These are phyloP conservation scores for Mus musculus DNA, from an alignment of 2,113 vertebrate species.

Conservation along the genomic window DNA sequence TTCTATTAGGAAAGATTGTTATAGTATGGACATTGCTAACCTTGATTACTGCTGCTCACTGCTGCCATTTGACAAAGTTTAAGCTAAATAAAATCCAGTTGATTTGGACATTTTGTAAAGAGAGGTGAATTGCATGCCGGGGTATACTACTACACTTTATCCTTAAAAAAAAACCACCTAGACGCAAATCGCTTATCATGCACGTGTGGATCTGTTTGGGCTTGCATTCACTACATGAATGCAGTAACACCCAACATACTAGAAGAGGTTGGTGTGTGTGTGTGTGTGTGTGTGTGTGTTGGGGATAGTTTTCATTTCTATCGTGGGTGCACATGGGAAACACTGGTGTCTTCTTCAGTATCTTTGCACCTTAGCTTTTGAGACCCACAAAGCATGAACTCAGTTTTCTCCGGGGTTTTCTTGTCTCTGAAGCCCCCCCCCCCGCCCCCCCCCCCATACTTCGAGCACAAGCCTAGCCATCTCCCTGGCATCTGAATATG, in stretches of 20 bases:
- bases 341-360: not conserved
- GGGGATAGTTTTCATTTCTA: not conserved
- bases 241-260: not conserved
- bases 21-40: not conserved
- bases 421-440: not conserved
- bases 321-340: not conserved
- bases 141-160: not conserved
- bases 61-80: slow-evolving; percentile 48
- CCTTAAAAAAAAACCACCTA: not conserved
- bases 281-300: not conserved
- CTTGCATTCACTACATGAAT: not conserved
- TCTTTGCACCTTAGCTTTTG: not conserved
- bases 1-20: not conserved
- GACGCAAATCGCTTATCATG: not conserved
- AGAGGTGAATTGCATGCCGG: not conserved
- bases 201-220: not conserved
- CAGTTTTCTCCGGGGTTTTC: not conserved
- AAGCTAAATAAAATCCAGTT: slow-evolving; percentile 19
- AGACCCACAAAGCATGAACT: not conserved
- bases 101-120: slow-evolving; percentile 14
- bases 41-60: slow-evolving; percentile 20
- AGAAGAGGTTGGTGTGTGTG: not conserved
- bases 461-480: not conserved
- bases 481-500: not conserved
- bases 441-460: too few species aligned